Evolutionary conservation across 53 echinoderm and acorn worm species (phyloP), one percentile per base, ranked within the genome.

Genomic region (Holothuria scabra): DNA sequence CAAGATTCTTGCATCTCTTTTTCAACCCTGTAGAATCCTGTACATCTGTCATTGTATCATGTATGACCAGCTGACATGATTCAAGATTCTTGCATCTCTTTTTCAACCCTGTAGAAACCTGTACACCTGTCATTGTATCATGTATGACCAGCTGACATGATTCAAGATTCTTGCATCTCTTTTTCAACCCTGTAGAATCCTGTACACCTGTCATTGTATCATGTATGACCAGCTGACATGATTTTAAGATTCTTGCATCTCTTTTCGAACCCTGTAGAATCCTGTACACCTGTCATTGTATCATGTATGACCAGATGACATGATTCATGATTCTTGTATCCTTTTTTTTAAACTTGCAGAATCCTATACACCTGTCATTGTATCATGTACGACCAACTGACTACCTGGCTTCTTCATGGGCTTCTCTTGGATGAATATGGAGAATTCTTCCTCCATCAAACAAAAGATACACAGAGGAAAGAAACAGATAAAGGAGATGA

Each of bases 361-460:
- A 95, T 95, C 67, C 84, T 95, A 65, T 95, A 87, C 79, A 88
- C 89, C 22, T 97, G 97, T 66, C 94, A 94, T 65, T 86, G 92
- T 76, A 91, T 97, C 19, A 86, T 97, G 94, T 97, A 90, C 57
- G 88, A 92, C 69, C 97, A 97, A 61, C 86, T 97, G 57, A 90
- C 94, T 0, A 88, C 94, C 30, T 97, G 97, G 97, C 81, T 94
- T 18, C 90, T 97, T 8, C 92, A 94, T 71, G 97, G 97, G n/a
- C 85, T 94, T 82, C 80, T 97, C 31, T 85, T 97, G 18, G 97
- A 97, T 83, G 85, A 90, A 41, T 90, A 92, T 71, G 69, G 76
- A 46, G 97, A 97, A 69, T 97, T 97, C 87, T 97, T 92, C 83
- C 88, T 97, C 62, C 97, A 97, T 56, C 76, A 92, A 86, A 88